Percentiles rank a stretch among this genome's conserved stretches.
phyloP scores from a whole-genome alignment of 2,797 vertebrate species.

The Pantherophis alleghaniensis region DNA sequence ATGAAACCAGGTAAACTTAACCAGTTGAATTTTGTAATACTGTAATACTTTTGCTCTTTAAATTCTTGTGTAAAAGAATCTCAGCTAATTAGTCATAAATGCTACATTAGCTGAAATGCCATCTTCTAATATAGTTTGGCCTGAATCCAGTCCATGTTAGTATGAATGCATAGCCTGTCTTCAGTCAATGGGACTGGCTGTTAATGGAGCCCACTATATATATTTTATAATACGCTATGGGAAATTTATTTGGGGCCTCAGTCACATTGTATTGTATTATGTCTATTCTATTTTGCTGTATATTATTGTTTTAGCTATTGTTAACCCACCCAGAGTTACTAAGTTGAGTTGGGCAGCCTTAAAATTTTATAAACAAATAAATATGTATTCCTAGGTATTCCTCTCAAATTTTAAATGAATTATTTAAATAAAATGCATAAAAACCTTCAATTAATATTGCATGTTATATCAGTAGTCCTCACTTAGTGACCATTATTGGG shows the following conservation, averaged over 20 bases:
- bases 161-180: neutral
- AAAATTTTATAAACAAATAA: neutral
- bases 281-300: neutral
- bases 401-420: neutral
- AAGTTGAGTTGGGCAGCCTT: neutral
- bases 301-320: neutral
- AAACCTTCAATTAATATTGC: neutral
- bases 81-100: neutral
- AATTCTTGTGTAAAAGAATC: neutral
- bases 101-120: neutral
- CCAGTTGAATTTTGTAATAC: neutral
- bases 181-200: neutral
- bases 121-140: neutral
- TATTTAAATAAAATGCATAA: neutral
- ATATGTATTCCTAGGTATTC: neutral
- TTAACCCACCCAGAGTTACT: neutral
- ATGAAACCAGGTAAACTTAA: neutral
- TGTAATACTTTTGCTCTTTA: neutral
- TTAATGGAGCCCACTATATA: neutral
- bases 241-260: neutral
- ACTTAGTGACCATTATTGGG: neutral
- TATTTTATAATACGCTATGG: neutral
- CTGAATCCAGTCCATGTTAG: neutral
- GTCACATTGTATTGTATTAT: neutral
- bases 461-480: neutral